Evolutionary conservation across 2,113 vertebrate species (phyloP), one percentile per base, ranked within the genome.

Genomic region (Cygnus atratus): DNA sequence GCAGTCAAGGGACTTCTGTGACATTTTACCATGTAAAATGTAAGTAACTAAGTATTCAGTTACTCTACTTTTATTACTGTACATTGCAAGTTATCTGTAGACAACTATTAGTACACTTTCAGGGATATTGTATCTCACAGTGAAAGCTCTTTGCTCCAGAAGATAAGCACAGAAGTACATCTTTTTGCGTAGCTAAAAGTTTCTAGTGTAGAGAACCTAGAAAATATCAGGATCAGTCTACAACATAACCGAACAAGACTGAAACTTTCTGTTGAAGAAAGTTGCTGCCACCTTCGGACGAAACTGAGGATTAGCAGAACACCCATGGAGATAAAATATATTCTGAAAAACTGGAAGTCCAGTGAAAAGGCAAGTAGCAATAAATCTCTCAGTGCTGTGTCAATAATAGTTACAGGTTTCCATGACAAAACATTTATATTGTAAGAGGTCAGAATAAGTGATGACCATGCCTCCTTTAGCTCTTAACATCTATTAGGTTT

Each of bases 211-310:
- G 58, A 59, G 35, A 80, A 67, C 50, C n/a, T 11, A 50, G 41
- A 31, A 54, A 71, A 14, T 4, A 25, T 6, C 54, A 35, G 39
- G 54, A 71, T 66, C 44, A 54, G 76, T 25, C 8, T 62, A 26
- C 24, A 16, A 26, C 24, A 13, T 25, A 18, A 44, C 22, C 18
- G 21, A 59, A 39, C 4, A 1, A 7, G 16, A 63, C 12, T 4
- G 25, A 33, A 84, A 46, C 31, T 72, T 33, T 72, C 89, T 90
- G 4, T 1, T 20, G 66, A 81, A 96, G 97, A 78, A 85, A 94
- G n/a, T 78, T 97, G 84, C 97, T 98, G 98, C 98, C 98, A 98
- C 95, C 98, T 98, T 94, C 41, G 66, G 98, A 93, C 43, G 41
- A 83, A 65, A 57, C 1, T 2, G 71, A 84, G 65, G 21, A 46